phyloP scores from a whole-genome alignment of 2,888 invertebrate species.

The Lucinisca nassula region DNA sequence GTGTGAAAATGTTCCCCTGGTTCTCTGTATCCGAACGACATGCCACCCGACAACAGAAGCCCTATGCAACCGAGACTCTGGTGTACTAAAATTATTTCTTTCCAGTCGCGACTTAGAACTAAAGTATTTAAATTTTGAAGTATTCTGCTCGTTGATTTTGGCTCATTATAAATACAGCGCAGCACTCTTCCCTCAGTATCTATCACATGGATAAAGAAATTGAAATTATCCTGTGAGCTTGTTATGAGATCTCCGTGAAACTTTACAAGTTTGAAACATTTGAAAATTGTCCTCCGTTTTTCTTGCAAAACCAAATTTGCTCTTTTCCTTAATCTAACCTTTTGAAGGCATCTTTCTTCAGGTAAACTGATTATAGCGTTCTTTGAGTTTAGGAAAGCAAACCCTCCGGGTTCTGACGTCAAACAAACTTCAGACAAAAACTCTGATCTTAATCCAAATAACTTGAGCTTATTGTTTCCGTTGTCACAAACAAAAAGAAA shows the following conservation, averaged over 20 bases:
- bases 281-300: background rate
- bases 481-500: background rate
- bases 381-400: background rate
- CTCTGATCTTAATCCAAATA: background rate
- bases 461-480: background rate
- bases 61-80: background rate
- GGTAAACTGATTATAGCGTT: background rate
- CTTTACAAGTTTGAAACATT: background rate
- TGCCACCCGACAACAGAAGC: background rate
- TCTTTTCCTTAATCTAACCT: background rate
- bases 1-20: background rate
- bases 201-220: background rate
- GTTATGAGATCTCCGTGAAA: background rate
- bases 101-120: background rate
- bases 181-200: background rate
- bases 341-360: background rate
- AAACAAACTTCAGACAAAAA: background rate
- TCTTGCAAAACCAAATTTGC: background rate
- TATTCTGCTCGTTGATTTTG: background rate
- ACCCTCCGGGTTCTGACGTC: background rate
- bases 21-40: background rate
- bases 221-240: background rate
- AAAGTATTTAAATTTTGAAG: background rate
- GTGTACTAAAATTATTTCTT: background rate
- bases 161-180: background rate